These are phyloP conservation scores for Amphilophus citrinellus DNA, from an alignment of 2,113 vertebrate species.

Conservation along the genomic window DNA sequence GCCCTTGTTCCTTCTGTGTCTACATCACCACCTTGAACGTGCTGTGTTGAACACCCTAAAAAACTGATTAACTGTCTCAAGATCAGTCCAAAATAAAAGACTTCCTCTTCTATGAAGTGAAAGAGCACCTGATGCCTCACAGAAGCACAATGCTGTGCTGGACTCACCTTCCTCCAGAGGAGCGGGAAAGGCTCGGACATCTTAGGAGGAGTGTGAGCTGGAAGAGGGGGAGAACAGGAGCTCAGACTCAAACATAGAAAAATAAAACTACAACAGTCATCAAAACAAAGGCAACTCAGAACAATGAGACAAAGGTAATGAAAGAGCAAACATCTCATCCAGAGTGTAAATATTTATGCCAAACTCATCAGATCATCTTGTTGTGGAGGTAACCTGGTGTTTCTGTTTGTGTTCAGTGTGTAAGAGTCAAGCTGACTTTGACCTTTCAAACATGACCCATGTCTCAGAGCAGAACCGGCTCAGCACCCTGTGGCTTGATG, in stretches of 20 bases:
- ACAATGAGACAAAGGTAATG: not conserved
- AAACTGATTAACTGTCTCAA: too few species aligned
- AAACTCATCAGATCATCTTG: not conserved
- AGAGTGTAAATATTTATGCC: not conserved
- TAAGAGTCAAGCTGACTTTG: rapidly evolving
- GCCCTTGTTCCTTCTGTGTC: not conserved
- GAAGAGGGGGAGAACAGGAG: not conserved
- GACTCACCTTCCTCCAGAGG: conserved; percentile 91
- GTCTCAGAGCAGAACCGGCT: not conserved
- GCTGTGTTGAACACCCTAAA: not conserved
- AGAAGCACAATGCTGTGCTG: not conserved
- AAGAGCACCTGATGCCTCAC: not conserved
- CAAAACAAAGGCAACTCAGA: not conserved
- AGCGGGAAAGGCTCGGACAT: conserved; percentile 89
- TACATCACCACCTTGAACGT: not conserved
- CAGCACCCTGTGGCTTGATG: too few species aligned
- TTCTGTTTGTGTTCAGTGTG: too few species aligned
- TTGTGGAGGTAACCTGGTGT: not conserved
- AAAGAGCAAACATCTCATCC: not conserved
- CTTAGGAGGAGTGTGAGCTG: conserved; percentile 91
- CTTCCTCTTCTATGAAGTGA: not conserved
- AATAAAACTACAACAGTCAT: not conserved
- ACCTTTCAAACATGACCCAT: rapidly evolving
- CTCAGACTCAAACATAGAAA: not conserved
- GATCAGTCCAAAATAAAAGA: too few species aligned